Base-by-base conservation (phyloP, 2,113 vertebrate genomes). In the Varanus komodoensis region DNA sequence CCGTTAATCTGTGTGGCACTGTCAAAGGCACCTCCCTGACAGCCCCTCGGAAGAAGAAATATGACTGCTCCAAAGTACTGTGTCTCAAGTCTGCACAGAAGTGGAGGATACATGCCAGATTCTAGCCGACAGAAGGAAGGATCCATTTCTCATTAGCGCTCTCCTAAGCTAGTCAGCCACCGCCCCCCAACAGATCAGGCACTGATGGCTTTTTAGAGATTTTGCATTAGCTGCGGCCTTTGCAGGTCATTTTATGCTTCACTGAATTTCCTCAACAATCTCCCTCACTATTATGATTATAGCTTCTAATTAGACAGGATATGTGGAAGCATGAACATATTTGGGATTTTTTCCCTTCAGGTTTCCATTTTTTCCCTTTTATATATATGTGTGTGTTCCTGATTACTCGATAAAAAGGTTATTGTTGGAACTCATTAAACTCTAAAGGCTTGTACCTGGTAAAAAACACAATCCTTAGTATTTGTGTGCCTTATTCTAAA, bases 181-280 rank as follows among this genome's bases (percentile, higher is more conserved):
- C 50, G 38, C 38, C 21, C 87, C 69, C 34, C 87, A 85, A 69
- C 89, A 84, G 64, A 11, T 94, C 77, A 79, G 93, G 25, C 87
- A 73, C 0, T 89, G 88, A 90, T 83, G 89, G 88, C 82, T 88
- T 96, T 95, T 93, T 32, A 94, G 92, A 88, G 86, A 79, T 94
- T 93, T 94, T 89, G 83, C 85, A 83, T 95, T 93, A 92, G 84
- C 88, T 69, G 73, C 48, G 38, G 89, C 90, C 90, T 68, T 86
- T 85, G 83, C 64, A 77, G 86, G 69, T 25, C 86, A 93, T 93
- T 96, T 92, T 94, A 90, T 91, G 91, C 92, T 92, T 94, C 91
- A 57, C 50, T 90, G 90, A 88, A 91, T 92, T 91, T 92, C 86
- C 90, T 79, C 92, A 90, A 93, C 94, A 92, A 89, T 94, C 92